Evolutionary conservation across 2,797 vertebrate species (phyloP), one percentile per base, ranked within the genome.

Genomic region (Smutsia temminckii): DNA sequence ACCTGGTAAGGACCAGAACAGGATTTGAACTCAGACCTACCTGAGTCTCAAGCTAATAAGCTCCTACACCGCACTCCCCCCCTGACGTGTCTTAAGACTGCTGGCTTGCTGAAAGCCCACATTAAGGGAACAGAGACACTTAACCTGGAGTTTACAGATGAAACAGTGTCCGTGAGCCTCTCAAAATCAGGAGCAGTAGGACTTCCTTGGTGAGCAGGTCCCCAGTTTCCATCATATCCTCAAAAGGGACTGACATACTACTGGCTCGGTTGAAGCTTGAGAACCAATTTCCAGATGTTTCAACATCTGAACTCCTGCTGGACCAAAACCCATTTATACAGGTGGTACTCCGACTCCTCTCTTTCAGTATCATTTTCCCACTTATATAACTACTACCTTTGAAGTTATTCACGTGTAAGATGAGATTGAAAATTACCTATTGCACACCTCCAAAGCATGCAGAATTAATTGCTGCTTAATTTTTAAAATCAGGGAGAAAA

Each of bases 71-170:
- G 1, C 32, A 21, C 6, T 23, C 13, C 34, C 42, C 21, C 9
- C 0, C 21, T 2, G 25, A 2, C 6, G 59, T 3, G 12, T 57
- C 32, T 69, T 40, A 37, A 46, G 55, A 11, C 23, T 1, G 40
- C 27, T 27, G 1, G 14, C 34, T 55, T n/a, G 11, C 57, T 6
- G 17, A 14, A 25, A 6, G 23, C 9, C 8, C 16, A 46, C 5
- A 4, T 0, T 0, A 13, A 61, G 3, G 51, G 20, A 16, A 21
- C 2, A 25, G 71, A 37, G 40, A 8, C 0, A 0, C 18, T 27
- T 5, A 16, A 13, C 75, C 25, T 11, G 21, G 59, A 32, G 12
- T 46, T n/a, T 21, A 6, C 32, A 8, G 27, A 68, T 12, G 32
- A 20, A 69, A 18, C 4, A 1, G 14, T 18, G 5, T 37, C 16